Conservation (phyloP, 2,888 invertebrate genomes). For the Thumatha senex region DNA sequence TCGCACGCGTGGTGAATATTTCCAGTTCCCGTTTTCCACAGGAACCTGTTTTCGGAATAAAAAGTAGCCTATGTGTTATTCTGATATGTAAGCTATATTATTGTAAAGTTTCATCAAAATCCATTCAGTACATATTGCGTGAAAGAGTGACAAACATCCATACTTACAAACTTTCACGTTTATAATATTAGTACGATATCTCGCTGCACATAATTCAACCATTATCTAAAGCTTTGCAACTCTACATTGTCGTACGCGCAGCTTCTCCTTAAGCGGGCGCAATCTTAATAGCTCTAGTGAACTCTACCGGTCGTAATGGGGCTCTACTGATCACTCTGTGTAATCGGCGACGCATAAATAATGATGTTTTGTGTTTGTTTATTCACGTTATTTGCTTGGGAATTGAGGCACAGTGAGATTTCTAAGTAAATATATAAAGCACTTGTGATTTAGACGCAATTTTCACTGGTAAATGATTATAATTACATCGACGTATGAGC, state of each 20-base stretch:
- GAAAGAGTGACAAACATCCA: no score
- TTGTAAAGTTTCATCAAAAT: no score
- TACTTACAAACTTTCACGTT: no score
- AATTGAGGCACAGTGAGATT: conserved; percentile 1
- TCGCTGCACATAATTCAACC: no score
- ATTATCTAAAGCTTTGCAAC: background rate
- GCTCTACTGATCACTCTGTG: conserved; percentile 10
- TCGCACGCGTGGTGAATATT: no score
- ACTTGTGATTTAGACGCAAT: conserved; percentile 2
- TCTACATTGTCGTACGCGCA: background rate
- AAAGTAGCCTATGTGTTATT: no score
- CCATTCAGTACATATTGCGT: no score
- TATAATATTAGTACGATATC: no score
- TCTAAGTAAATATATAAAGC: conserved; percentile 1
- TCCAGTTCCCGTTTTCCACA: no score
- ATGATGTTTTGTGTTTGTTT: conserved; percentile 6
- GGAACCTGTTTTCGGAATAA: no score
- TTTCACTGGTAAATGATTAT: background rate
- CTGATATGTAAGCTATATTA: no score
- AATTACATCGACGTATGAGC: no score
- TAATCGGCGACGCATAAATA: conserved; percentile 10
- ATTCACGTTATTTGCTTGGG: conserved; percentile 8
- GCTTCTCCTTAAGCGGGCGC: conserved; percentile 14
- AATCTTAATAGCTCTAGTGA: conserved; percentile 28
- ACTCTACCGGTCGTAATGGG: conserved; percentile 9